Percentiles rank a stretch among this genome's conserved stretches.
Evolutionary conservation across 2,797 vertebrate species (phyloP).

Genomic region (Eospalax fontanierii): DNA sequence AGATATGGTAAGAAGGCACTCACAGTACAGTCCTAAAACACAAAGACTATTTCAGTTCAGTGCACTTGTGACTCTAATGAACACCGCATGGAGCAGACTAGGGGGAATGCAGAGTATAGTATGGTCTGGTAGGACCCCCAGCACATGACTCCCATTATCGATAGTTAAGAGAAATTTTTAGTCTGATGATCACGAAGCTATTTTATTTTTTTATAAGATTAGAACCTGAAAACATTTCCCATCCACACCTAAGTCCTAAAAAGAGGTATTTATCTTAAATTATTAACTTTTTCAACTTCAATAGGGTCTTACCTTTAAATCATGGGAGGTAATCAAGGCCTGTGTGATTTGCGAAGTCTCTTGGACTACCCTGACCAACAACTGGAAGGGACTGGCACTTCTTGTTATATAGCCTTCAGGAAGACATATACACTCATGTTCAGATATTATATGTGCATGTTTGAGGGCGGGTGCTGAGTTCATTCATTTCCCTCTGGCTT

Average conservation of each 20-base stretch:
- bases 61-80: too few relatives aligned
- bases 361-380: too few relatives aligned
- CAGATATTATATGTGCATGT: too few relatives aligned
- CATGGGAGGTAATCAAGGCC: too few relatives aligned
- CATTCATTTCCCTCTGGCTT: too few relatives aligned
- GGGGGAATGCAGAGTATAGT: background rate
- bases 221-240: background rate
- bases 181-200: background rate
- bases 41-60: background rate
- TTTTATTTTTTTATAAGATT: constrained; percentile 1
- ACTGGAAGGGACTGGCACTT: too few relatives aligned
- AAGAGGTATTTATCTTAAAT: constrained; percentile 10
- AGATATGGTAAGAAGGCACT: background rate
- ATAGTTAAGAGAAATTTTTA: background rate
- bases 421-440: too few relatives aligned
- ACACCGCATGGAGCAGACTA: background rate
- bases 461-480: too few relatives aligned
- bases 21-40: rapidly evolving
- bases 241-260: background rate
- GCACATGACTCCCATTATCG: background rate
- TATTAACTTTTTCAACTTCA: constrained; percentile 4
- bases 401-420: too few relatives aligned
- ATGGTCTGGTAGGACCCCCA: too few relatives aligned
- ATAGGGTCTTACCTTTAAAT: background rate
- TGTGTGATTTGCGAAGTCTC: too few relatives aligned